A percentile compares a stretch with the other conserved stretches of the same genome.
These are phyloP conservation scores for Paedocypris sp. DNA, from an alignment of 2,113 vertebrate genomes.

Conservation along the genomic window DNA sequence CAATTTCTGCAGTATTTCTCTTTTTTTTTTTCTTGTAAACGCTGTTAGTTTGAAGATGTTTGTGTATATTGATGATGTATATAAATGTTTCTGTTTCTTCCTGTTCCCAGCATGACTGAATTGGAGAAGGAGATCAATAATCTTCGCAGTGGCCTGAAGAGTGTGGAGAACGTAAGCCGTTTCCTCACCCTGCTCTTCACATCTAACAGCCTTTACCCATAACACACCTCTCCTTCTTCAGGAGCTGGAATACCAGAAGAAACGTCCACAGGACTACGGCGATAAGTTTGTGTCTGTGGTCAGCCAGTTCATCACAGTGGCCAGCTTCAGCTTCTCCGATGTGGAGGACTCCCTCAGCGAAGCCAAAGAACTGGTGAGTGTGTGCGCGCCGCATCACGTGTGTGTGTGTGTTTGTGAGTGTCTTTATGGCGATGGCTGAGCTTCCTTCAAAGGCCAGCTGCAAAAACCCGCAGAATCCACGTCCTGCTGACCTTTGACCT, in stretches of 20 bases:
- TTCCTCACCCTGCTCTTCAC: background rate
- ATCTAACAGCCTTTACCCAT: background rate
- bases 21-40: no score
- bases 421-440: background rate
- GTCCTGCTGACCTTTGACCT: conserved; percentile 28
- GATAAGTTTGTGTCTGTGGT: conserved; percentile 96
- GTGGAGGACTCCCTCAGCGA: conserved; percentile 89
- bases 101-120: conserved; percentile 79
- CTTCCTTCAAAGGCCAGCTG: conserved; percentile 33
- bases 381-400: no score
- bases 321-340: conserved; percentile 96
- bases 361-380: conserved; percentile 87
- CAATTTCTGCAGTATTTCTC: no score
- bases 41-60: no score
- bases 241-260: conserved; percentile 93
- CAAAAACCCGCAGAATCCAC: conserved; percentile 23
- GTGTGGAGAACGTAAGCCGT: conserved; percentile 81
- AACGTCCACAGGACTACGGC: conserved; percentile 66
- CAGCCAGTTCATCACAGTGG: conserved; percentile 95
- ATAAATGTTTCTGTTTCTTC: background rate
- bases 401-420: background rate
- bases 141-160: conserved; percentile 82
- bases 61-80: no score
- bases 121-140: conserved; percentile 92
- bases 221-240: conserved; percentile 32